Evolutionary conservation across 2,888 invertebrate genomes (phyloP), one percentile per base, ranked within the genome.

Genomic region (Nipponacmea schrenckii): DNA sequence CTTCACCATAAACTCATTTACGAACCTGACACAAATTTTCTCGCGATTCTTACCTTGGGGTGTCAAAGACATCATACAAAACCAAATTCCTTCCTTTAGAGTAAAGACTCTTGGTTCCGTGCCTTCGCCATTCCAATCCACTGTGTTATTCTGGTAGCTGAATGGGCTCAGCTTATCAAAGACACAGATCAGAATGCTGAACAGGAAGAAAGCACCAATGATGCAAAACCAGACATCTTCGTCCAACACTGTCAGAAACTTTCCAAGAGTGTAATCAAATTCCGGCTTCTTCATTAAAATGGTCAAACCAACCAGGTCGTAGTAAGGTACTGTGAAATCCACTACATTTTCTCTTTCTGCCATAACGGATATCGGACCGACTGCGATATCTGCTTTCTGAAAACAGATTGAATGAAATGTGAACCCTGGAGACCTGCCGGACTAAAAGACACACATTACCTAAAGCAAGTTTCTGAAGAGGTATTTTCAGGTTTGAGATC

Each of bases 141-240:
- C 69, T 94, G 76, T 80, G 69, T 84, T 85, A 76, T 87, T 87
- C 76, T 89, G 97, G 87, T 96, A 97, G 83, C 97, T 97, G 90
- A 97, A 98, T 0, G 98, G 98, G 84, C 96, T 97, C 94, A 96
- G 96, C 76, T 95, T 94, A 89, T 98, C 98, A 88, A 98, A 98
- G 2, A 97, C 91, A 95, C 96, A 98, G 93, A 98, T 95, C 0
- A 98, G 91, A 70, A 97, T 93, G 86, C 85, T 85, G 76, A 86
- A 86, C 64, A 86, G 75, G 77, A 86, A 84, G 77, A 84, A 87
- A 0, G 87, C 85, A 0, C 81, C 85, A 39, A 86, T 91, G 86
- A 98, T 98, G 82, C 97, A 97, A 44, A 96, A 91, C 98, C 98
- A 98, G 14, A 98, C 98, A 82, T 96, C 95, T 81, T 94, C 94